These are phyloP conservation scores for Echiichthys vipera DNA, from an alignment of 2,797 vertebrate species.

Conservation along the genomic window DNA sequence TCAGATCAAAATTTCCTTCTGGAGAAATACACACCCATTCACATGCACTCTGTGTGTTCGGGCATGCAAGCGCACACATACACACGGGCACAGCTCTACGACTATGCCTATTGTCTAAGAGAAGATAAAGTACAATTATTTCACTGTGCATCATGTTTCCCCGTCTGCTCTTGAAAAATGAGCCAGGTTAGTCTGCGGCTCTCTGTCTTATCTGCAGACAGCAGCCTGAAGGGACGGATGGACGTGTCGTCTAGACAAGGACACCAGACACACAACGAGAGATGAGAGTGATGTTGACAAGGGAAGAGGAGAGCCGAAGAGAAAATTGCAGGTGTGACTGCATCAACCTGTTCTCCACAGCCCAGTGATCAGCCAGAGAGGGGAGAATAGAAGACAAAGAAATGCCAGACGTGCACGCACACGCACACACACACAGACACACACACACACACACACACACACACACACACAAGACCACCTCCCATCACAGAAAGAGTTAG, in stretches of 20 bases:
- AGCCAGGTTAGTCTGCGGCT: conserved; percentile 51
- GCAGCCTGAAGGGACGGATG: conserved; percentile 68
- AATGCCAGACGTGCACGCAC: conserved; percentile 19
- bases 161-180: conserved; percentile 61
- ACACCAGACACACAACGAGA: conserved; percentile 63
- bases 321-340: conserved; percentile 75
- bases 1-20: conserved; percentile 55
- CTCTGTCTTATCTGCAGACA: conserved; percentile 52
- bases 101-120: conserved; percentile 47
- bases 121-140: conserved; percentile 59
- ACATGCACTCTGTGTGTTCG: neutral
- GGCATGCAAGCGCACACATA: conserved; percentile 8
- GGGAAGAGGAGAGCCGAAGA: conserved; percentile 48
- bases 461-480: conserved; percentile 32
- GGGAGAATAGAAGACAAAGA: conserved; percentile 21
- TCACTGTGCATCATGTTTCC: conserved; percentile 59
- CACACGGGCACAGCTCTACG: conserved; percentile 8
- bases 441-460: neutral
- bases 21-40: conserved; percentile 55
- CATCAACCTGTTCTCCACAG: conserved; percentile 74
- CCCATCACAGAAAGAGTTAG: conserved; percentile 39
- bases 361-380: conserved; percentile 65
- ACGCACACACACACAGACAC: conserved; percentile 4
- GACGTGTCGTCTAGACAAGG: conserved; percentile 74
- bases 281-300: conserved; percentile 66